Percentiles rank a stretch among this genome's conserved stretches.
Conservation (phyloP, 2,888 invertebrate species). For the Diarsia rubi region DNA sequence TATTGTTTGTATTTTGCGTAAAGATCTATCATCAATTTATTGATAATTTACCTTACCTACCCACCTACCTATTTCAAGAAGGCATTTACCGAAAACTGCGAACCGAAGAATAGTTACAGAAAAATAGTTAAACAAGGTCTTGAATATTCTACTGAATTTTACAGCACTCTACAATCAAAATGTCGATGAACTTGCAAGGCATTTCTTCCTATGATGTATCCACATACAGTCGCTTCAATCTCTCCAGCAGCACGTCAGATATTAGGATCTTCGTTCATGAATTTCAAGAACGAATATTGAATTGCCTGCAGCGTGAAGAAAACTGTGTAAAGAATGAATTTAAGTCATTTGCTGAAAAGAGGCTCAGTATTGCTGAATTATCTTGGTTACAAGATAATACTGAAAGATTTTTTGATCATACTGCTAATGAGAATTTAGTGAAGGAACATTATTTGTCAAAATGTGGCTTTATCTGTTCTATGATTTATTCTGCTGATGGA, state of each 20-base stretch:
- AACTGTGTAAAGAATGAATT: slow-evolving; percentile 69
- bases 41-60: neutral
- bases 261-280: slow-evolving; percentile 78
- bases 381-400: slow-evolving; percentile 80
- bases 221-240: slow-evolving; percentile 76
- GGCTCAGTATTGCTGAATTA: slow-evolving; percentile 64
- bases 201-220: slow-evolving; percentile 67
- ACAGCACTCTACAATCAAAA: neutral
- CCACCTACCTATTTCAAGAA: neutral
- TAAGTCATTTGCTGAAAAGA: slow-evolving; percentile 78
- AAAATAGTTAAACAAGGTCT: neutral
- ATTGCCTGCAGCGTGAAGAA: slow-evolving; percentile 71
- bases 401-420: slow-evolving; percentile 78
- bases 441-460: slow-evolving; percentile 75
- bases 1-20: neutral
- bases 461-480: slow-evolving; percentile 79
- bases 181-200: neutral
- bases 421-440: slow-evolving; percentile 74
- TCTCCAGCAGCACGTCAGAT: slow-evolving; percentile 76
- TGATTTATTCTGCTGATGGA: slow-evolving; percentile 85
- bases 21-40: neutral
- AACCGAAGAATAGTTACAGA: neutral
- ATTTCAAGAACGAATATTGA: slow-evolving; percentile 77
- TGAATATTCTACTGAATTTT: neutral
- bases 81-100: neutral